Conservation (phyloP, 1,140 invertebrate genomes). For the Drosophila novamexicana region DNA sequence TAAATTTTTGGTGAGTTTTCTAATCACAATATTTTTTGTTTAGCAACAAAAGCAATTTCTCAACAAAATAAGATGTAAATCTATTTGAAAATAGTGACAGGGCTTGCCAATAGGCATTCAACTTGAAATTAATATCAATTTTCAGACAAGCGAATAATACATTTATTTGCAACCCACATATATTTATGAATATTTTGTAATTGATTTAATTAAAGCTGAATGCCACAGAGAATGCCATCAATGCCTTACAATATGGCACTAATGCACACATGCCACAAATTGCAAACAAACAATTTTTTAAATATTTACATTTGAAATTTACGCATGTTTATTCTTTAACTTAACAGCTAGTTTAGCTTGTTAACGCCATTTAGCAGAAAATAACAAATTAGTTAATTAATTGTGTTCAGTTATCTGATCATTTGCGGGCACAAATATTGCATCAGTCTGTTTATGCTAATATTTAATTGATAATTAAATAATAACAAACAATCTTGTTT, state of each 20-base stretch:
- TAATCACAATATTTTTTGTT: no score
- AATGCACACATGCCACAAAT: slow-evolving; percentile 4
- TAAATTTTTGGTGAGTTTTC: no score
- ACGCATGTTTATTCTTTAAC: slow-evolving; percentile 1
- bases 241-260: neutral
- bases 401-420: neutral
- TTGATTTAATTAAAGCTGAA: neutral
- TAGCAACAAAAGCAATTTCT: neutral
- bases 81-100: neutral
- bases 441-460: slow-evolving; percentile 1
- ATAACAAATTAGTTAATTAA: neutral
- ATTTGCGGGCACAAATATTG: neutral
- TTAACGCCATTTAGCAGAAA: neutral
- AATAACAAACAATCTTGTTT: neutral
- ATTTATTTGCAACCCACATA: neutral
- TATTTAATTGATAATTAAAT: slow-evolving; percentile 22
- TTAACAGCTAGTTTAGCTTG: no score
- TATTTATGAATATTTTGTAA: neutral
- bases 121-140: neutral
- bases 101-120: neutral
- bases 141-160: neutral
- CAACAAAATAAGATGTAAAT: neutral
- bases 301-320: slow-evolving; percentile 9
- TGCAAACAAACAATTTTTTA: slow-evolving; percentile 7
- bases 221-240: no score